Evolutionary conservation across 30 jellyfish, hydroid and myxozoan genomes (phyloP).

Genomic region (Cassiopea xamachana): DNA sequence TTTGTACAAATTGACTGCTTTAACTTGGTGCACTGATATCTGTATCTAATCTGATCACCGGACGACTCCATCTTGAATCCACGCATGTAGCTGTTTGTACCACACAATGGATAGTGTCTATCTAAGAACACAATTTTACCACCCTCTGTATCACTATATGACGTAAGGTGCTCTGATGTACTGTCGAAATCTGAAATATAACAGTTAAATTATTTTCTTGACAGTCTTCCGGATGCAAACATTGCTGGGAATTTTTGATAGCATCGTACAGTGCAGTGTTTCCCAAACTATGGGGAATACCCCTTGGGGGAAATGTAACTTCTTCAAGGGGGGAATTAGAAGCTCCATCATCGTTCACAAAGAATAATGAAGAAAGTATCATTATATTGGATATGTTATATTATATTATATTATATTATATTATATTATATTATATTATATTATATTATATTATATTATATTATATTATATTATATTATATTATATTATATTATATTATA

Average conservation of each 20-base stretch:
- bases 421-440: too few relatives aligned
- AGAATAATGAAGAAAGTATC: too few relatives aligned
- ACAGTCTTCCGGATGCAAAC: neutral
- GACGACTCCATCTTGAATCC: neutral
- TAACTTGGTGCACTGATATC: neutral
- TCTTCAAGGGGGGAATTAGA: too few relatives aligned
- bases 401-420: too few relatives aligned
- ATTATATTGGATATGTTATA: too few relatives aligned
- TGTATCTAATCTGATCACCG: slow-evolving; percentile 6
- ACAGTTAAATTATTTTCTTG: neutral
- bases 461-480: too few relatives aligned
- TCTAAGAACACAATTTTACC: neutral
- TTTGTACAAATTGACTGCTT: neutral
- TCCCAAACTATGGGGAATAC: too few relatives aligned
- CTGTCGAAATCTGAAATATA: neutral
- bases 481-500: too few relatives aligned
- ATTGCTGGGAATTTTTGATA: neutral
- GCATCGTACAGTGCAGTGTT: too few relatives aligned
- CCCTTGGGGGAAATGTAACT: too few relatives aligned
- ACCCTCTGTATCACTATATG: neutral
- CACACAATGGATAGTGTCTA: neutral
- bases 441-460: too few relatives aligned
- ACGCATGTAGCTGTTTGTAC: neutral
- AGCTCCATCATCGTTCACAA: too few relatives aligned
- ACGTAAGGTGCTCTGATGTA: neutral